A percentile compares a stretch with the other conserved stretches of the same genome.
Conservation (phyloP, 2,113 vertebrate genomes). For the Alligator sinensis region DNA sequence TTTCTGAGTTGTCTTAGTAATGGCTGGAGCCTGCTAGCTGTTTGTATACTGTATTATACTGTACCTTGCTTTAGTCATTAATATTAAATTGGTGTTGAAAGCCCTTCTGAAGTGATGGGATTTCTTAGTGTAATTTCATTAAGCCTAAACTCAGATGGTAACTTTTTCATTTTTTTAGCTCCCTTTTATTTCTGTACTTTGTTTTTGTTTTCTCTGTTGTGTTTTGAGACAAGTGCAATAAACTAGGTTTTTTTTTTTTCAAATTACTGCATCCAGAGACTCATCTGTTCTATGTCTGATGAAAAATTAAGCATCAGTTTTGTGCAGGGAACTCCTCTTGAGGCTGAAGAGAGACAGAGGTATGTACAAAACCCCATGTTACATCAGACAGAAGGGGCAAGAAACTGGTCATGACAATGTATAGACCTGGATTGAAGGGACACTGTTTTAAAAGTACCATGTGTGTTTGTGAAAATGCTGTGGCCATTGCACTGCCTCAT, state of each 20-base stretch:
- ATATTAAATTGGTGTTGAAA: constrained; percentile 50
- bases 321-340: not conserved
- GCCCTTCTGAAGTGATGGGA: constrained; percentile 10
- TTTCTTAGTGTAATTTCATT: constrained; percentile 60
- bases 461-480: not conserved
- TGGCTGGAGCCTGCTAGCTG: constrained; percentile 54
- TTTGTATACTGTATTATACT: constrained; percentile 30
- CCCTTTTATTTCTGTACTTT: constrained; percentile 54
- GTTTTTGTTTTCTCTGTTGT: constrained; percentile 57
- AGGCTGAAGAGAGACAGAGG: not conserved
- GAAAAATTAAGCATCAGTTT: not conserved
- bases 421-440: not conserved
- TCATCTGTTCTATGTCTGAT: constrained; percentile 30
- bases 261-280: constrained; percentile 3
- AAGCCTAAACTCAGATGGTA: not conserved
- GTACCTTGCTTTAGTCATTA: constrained; percentile 60
- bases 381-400: not conserved
- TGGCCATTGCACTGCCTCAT: not conserved
- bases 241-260: constrained; percentile 71
- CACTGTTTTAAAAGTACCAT: not conserved
- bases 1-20: constrained; percentile 39
- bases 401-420: not conserved
- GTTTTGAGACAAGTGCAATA: constrained; percentile 80
- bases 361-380: not conserved
- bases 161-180: constrained; percentile 4